Percentiles rank a stretch among this genome's conserved stretches.
Evolutionary conservation across 2,888 invertebrate species (phyloP).

Genomic region (Rotaria magnacalcarata): DNA sequence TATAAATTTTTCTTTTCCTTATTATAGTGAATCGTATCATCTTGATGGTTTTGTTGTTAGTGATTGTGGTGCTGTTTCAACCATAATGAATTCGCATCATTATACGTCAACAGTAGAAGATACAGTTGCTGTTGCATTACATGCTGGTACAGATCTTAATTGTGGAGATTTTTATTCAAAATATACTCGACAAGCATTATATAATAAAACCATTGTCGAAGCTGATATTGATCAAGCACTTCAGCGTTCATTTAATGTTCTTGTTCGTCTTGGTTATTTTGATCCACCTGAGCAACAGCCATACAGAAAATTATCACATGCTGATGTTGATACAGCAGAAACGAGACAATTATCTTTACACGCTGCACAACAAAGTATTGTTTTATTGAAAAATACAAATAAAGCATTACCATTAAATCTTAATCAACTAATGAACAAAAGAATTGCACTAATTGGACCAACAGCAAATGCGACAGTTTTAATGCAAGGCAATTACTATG

Average conservation of each 20-base stretch:
- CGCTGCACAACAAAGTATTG: slow-evolving; percentile 33
- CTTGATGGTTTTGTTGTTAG: slow-evolving; percentile 33
- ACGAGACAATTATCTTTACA: not conserved
- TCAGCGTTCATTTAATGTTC: slow-evolving; percentile 15
- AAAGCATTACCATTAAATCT: slow-evolving; percentile 35
- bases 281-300: slow-evolving; percentile 30
- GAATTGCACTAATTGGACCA: slow-evolving; percentile 27
- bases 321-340: slow-evolving; percentile 19
- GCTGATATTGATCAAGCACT: slow-evolving; percentile 10
- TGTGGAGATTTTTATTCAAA: slow-evolving; percentile 20
- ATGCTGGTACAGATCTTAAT: slow-evolving; percentile 33
- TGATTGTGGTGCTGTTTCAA: slow-evolving; percentile 11
- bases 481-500: slow-evolving; percentile 36
- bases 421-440: not conserved
- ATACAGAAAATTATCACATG: not conserved
- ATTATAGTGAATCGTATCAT: not conserved
- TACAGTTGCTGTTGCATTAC: slow-evolving; percentile 33
- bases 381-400: not conserved
- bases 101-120: slow-evolving; percentile 32
- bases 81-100: slow-evolving; percentile 1
- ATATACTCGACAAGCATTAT: slow-evolving; percentile 13
- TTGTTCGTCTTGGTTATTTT: slow-evolving; percentile 32
- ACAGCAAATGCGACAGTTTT: slow-evolving; percentile 30
- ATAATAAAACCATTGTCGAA: slow-evolving; percentile 25
- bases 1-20: not conserved